A percentile compares a stretch with the other conserved stretches of the same genome.
These are phyloP conservation scores for Coendou prehensilis DNA, from an alignment of 2,797 vertebrate genomes.

Conservation along the genomic window DNA sequence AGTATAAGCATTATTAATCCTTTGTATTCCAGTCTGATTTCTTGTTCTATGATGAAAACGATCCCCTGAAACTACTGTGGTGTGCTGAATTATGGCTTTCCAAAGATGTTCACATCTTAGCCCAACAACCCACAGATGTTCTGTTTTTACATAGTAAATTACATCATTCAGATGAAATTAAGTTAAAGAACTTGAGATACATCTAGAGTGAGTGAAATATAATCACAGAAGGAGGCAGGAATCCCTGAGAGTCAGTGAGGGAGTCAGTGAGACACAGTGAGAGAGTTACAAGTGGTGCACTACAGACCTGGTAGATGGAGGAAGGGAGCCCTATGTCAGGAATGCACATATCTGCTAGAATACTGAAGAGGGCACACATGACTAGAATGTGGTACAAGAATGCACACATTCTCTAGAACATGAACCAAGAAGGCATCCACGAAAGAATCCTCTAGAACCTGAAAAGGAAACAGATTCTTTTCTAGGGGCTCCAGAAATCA, in stretches of 20 bases:
- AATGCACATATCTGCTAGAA: neutral
- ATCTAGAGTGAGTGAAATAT: accelerated
- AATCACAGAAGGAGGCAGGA: neutral
- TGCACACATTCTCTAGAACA: neutral
- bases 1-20: neutral
- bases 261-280: neutral
- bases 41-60: neutral
- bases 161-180: neutral
- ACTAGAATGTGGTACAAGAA: neutral
- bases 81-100: neutral
- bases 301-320: neutral
- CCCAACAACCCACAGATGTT: neutral
- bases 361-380: neutral
- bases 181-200: neutral
- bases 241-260: neutral
- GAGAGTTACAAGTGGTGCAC: neutral
- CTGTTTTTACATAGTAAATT: neutral
- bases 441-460: neutral
- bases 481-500: neutral
- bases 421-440: neutral
- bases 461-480: neutral
- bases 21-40: neutral
- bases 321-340: neutral
- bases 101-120: neutral
- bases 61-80: neutral